phyloP scores from a whole-genome alignment of 92 coral and sea anemone species.

The Epizoanthus stellaris region DNA sequence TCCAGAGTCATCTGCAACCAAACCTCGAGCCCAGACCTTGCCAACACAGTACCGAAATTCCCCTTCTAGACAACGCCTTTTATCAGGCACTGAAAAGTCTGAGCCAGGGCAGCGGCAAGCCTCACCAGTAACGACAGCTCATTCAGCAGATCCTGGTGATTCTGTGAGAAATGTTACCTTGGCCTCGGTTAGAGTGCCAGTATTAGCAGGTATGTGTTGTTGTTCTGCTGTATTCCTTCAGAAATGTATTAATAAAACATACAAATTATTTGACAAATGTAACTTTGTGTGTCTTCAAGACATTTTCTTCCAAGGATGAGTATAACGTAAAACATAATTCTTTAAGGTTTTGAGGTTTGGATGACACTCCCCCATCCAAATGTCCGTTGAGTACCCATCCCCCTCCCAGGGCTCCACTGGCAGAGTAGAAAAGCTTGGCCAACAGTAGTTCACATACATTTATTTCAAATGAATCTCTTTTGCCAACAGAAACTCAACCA shows the following conservation, averaged over 20 bases:
- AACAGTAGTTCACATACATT: too few species aligned
- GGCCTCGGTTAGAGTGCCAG: conserved; percentile 25
- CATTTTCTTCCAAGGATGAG: too few species aligned
- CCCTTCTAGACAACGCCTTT: conserved; percentile 21
- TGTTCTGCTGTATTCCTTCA: too few species aligned
- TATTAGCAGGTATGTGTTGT: conserved; percentile 11
- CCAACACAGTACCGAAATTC: conserved; percentile 65
- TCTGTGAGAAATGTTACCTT: conserved; percentile 35
- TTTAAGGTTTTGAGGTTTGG: too few species aligned
- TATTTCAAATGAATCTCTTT: neutral
- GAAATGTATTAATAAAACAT: too few species aligned
- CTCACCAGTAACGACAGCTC: conserved; percentile 28
- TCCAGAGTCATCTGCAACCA: conserved; percentile 43
- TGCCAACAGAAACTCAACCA: conserved; percentile 9
- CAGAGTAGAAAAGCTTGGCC: too few species aligned
- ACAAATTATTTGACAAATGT: too few species aligned
- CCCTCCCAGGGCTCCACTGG: too few species aligned
- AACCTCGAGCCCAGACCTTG: conserved; percentile 72
- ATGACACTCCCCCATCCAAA: too few species aligned
- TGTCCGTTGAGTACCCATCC: too few species aligned
- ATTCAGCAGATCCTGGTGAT: conserved; percentile 25
- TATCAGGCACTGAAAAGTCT: conserved; percentile 28
- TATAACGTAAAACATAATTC: too few species aligned
- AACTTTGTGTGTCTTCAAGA: too few species aligned
- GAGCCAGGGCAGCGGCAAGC: conserved; percentile 19